phyloP scores from a whole-genome alignment of 2,888 invertebrate genomes.

The Graphium colonna region DNA sequence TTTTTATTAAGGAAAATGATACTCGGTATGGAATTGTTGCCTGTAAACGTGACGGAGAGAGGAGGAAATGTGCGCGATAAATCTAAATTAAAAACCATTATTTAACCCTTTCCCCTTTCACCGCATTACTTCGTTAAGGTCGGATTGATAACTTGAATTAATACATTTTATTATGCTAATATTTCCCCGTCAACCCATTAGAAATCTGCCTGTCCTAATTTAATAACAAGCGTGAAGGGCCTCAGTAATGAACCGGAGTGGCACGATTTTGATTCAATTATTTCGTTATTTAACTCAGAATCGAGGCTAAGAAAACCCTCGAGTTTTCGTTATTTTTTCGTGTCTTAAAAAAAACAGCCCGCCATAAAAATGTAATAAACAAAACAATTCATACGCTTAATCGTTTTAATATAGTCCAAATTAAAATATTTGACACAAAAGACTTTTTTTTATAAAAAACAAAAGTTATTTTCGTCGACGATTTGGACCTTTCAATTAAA shows the following conservation, averaged over 20 bases:
- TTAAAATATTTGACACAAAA: constrained; percentile 5
- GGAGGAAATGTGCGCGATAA: constrained; percentile 53
- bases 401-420: no score
- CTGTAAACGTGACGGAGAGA: constrained; percentile 37
- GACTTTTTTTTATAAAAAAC: constrained; percentile 24
- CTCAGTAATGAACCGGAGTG: background rate
- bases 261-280: no score
- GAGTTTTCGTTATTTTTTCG: no score
- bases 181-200: background rate
- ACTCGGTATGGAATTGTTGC: constrained; percentile 24
- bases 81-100: constrained; percentile 65
- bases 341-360: no score
- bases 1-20: constrained; percentile 22
- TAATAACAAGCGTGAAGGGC: background rate
- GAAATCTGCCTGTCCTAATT: background rate
- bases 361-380: no score
- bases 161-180: constrained; percentile 23
- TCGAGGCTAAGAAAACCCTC: no score
- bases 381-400: no score
- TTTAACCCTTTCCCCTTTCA: constrained; percentile 58
- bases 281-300: no score
- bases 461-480: background rate
- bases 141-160: constrained; percentile 27
- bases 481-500: constrained; percentile 17
- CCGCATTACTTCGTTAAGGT: constrained; percentile 36